Evolutionary conservation across 2,888 invertebrate genomes (phyloP).

Genomic region (Autographa gamma): DNA sequence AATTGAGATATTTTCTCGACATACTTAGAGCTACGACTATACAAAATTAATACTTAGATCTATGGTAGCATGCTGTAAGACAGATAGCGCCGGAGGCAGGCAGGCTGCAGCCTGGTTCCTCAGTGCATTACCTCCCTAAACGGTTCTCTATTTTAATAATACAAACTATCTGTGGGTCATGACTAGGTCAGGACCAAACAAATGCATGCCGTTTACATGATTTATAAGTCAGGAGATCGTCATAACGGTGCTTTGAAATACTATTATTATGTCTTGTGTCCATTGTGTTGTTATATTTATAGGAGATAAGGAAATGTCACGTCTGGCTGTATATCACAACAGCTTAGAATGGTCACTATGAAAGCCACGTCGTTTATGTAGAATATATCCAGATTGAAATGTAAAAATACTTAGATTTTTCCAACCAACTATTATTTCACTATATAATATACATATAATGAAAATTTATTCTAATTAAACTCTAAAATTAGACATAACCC

Average conservation of each 20-base stretch:
- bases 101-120: conserved; percentile 6
- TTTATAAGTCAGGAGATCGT: conserved; percentile 8
- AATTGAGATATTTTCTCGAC: background rate
- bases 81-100: background rate
- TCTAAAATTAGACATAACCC: background rate
- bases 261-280: background rate
- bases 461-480: background rate
- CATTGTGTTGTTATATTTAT: background rate
- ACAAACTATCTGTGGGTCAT: conserved; percentile 8
- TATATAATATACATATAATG: too few relatives aligned
- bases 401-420: background rate
- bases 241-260: conserved; percentile 8
- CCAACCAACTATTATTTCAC: too few relatives aligned
- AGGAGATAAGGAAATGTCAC: background rate
- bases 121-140: background rate
- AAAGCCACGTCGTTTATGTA: background rate
- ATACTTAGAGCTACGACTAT: background rate
- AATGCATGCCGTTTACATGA: conserved; percentile 5
- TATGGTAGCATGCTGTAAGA: background rate
- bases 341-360: background rate
- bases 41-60: conserved; percentile 1
- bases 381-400: background rate
- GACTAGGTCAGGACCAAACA: conserved; percentile 9
- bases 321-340: background rate
- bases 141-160: conserved; percentile 6